Evolutionary conservation across 1,140 invertebrate genomes (phyloP).

Genomic region (Vollenhovia emeryi): DNA sequence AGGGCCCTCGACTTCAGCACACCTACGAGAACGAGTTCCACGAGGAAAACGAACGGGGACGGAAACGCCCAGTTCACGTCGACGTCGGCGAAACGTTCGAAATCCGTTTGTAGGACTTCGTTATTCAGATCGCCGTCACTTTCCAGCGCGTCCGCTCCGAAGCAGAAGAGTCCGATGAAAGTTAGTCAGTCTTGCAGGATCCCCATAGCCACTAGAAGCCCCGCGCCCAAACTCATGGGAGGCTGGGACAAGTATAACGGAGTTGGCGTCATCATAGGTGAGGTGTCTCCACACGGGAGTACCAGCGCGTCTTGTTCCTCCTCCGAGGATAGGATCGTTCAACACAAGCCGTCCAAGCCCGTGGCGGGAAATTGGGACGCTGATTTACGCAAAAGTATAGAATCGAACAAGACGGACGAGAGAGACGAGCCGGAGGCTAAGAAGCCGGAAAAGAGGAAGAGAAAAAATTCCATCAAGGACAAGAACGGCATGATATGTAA

Average conservation of each 20-base stretch:
- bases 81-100: slow-evolving; percentile 62
- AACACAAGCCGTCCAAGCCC: background rate
- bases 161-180: slow-evolving; percentile 62
- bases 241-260: slow-evolving; percentile 83
- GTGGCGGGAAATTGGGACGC: slow-evolving; percentile 79
- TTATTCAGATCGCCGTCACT: slow-evolving; percentile 80
- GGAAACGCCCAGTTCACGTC: slow-evolving; percentile 51
- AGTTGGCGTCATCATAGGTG: slow-evolving; percentile 79
- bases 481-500: background rate
- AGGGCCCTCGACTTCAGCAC: slow-evolving; percentile 83
- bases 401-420: slow-evolving; percentile 16
- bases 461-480: background rate
- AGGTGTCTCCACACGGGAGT: slow-evolving; percentile 65
- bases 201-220: slow-evolving; percentile 80
- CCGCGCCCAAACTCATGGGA: slow-evolving; percentile 79
- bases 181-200: slow-evolving; percentile 61
- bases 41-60: slow-evolving; percentile 40
- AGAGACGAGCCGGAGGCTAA: slow-evolving; percentile 27
- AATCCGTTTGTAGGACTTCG: slow-evolving; percentile 74
- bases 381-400: slow-evolving; percentile 76
- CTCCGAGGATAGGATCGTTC: background rate
- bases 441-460: slow-evolving; percentile 1
- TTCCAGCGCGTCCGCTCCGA: slow-evolving; percentile 18
- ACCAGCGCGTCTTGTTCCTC: slow-evolving; percentile 41
- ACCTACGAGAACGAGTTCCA: slow-evolving; percentile 73